Evolutionary conservation across 2,888 invertebrate species (phyloP).

Genomic region (Cetonia aurata): DNA sequence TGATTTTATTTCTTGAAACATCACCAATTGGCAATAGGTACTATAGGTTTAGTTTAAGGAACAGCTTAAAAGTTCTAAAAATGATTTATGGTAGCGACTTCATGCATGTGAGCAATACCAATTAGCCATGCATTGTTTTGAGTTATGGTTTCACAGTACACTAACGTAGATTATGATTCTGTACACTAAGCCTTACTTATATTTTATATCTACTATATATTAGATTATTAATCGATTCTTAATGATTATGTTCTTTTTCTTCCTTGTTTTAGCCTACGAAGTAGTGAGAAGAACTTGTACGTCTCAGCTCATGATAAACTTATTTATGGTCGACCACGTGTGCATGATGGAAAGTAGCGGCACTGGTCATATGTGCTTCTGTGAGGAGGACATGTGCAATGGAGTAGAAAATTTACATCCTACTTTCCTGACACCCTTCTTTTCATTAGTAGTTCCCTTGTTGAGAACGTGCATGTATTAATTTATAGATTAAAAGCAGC

Average conservation of each 20-base stretch:
- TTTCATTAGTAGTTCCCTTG: slow-evolving; percentile 43
- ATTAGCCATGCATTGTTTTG: too few relatives aligned
- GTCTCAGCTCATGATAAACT: slow-evolving; percentile 92
- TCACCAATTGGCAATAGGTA: too few relatives aligned
- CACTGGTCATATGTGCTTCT: slow-evolving; percentile 98
- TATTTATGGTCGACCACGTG: slow-evolving; percentile 98
- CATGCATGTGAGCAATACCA: too few relatives aligned
- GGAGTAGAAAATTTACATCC: slow-evolving; percentile 64
- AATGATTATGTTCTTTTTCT: slow-evolving; percentile 36
- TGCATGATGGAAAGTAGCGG: slow-evolving; percentile 99
- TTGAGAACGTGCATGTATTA: slow-evolving; percentile 50
- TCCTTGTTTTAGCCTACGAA: slow-evolving; percentile 81
- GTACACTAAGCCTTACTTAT: background rate
- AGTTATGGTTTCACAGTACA: background rate
- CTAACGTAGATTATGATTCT: too few relatives aligned
- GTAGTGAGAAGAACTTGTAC: slow-evolving; percentile 93
- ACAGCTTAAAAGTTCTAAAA: too few relatives aligned
- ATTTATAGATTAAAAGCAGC: slow-evolving; percentile 41
- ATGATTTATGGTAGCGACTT: too few relatives aligned
- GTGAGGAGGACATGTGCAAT: slow-evolving; percentile 98
- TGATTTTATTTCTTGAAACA: too few relatives aligned
- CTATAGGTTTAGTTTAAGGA: too few relatives aligned
- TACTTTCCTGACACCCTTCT: slow-evolving; percentile 48
- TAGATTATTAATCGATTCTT: background rate
- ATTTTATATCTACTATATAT: background rate